Base-by-base conservation (phyloP, 2,888 invertebrate genomes). In the Chloromyia formosa region DNA sequence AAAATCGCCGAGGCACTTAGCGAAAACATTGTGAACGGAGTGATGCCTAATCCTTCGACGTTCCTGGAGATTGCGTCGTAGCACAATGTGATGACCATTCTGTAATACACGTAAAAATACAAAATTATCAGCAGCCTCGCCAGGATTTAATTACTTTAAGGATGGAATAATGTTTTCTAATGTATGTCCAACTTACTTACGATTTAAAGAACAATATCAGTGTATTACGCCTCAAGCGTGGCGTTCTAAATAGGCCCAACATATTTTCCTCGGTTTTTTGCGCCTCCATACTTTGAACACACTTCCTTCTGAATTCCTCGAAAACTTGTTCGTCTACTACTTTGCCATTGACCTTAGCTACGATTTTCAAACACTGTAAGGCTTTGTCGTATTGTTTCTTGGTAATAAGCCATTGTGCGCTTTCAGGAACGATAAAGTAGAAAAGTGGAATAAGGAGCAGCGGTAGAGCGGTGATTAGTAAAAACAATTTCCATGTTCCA, bases 391-490 rank as follows among this genome's bases (percentile, higher is more conserved):
- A 85, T 77, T 85, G 83, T 35, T 87, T 87, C 79, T 86, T 87
- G 73, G 88, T 86, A 12, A 89, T 84, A 35, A 89, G 82, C 90
- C 90, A 90, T 77, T 89, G 87, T 0, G 88, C 89, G 79, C 89
- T 89, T 81, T 90, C 89, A 0, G 89, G 88, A 1, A 86, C 86
- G n/a, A 88, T 79, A 35, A 87, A 85, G 77, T 89, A 89, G 80
- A 87, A 88, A 0, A 83, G 73, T 1, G 88, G 82, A 14, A 88
- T 85, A n/a, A 85, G 54, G 0, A 83, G 77, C 54, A 88, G 83
- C 0, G 89, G 89, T 72, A 87, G 75, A 0, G 88, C 84, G n/a
- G 88, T 86, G 54, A 84, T 84, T 7, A 88, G 77, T 14, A 89
- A 81, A 77, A 89, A 88, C 5, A 82, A 81, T 61, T 87, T 85